Evolutionary conservation across 2,888 invertebrate genomes (phyloP).

Genomic region (Synanthedon vespiformis): DNA sequence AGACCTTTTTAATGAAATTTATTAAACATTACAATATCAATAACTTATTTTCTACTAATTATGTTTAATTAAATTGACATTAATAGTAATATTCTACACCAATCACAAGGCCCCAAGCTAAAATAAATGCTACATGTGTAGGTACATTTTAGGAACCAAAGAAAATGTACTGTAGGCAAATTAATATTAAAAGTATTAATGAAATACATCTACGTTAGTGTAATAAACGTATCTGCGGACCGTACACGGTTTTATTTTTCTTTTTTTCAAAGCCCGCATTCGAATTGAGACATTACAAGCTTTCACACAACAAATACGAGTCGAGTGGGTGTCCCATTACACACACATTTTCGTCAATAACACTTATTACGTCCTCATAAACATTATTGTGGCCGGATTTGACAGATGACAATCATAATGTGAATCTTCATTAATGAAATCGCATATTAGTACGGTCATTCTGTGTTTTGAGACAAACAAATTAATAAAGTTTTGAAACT

Average conservation of each 20-base stretch:
- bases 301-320: constrained; percentile 31
- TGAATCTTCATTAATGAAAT: too few species aligned
- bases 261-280: constrained; percentile 44
- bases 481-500: too few species aligned
- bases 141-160: background rate
- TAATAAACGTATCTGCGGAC: constrained; percentile 20
- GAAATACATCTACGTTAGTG: background rate
- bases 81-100: too few species aligned
- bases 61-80: too few species aligned
- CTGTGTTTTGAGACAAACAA: too few species aligned
- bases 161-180: background rate
- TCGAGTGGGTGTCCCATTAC: constrained; percentile 44
- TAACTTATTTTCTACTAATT: too few species aligned
- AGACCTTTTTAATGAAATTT: too few species aligned
- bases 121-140: background rate
- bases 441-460: too few species aligned
- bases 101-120: background rate
- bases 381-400: background rate
- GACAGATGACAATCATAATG: too few species aligned
- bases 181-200: background rate
- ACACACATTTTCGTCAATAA: constrained; percentile 23
- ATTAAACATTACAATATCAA: too few species aligned
- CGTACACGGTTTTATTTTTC: constrained; percentile 26
- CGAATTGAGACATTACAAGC: constrained; percentile 57
- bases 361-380: constrained; percentile 15